phyloP scores from a whole-genome alignment of 2,113 vertebrate genomes.

The Riparia riparia region DNA sequence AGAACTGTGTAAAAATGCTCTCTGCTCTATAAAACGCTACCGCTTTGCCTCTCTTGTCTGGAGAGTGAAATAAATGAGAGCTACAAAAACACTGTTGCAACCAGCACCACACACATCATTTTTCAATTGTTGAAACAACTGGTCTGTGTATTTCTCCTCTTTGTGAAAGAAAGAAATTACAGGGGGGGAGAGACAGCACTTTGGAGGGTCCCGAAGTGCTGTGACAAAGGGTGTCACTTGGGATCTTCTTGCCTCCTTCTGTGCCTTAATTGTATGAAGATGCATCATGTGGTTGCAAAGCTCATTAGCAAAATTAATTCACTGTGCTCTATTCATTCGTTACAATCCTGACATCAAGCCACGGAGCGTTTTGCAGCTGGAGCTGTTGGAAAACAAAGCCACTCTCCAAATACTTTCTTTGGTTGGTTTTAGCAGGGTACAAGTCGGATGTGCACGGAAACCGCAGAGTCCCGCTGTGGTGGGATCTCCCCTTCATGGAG shows the following conservation, averaged over 20 bases:
- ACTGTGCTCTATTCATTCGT: slow-evolving; percentile 53
- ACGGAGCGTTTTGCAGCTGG: slow-evolving; percentile 19
- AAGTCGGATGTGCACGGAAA: neutral
- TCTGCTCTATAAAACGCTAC: slow-evolving; percentile 55
- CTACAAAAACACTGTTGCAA: slow-evolving; percentile 32
- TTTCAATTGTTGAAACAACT: slow-evolving; percentile 46
- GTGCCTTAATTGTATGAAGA: slow-evolving; percentile 44
- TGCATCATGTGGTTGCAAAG: slow-evolving; percentile 41
- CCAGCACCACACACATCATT: neutral
- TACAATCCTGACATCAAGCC: slow-evolving; percentile 37
- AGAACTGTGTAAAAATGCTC: slow-evolving; percentile 44
- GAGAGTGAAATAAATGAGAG: slow-evolving; percentile 42
- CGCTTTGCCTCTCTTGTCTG: slow-evolving; percentile 53
- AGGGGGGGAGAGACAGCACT: neutral
- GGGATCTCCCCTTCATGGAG: neutral
- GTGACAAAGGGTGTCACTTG: slow-evolving; percentile 19
- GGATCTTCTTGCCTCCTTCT: slow-evolving; percentile 5
- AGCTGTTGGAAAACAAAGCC: slow-evolving; percentile 31
- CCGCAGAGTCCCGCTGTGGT: neutral
- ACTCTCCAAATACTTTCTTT: neutral
- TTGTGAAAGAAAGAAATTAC: slow-evolving; percentile 14
- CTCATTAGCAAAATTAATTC: slow-evolving; percentile 67
- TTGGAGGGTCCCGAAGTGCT: slow-evolving; percentile 7
- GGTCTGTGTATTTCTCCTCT: neutral
- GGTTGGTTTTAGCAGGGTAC: neutral